phyloP scores from a whole-genome alignment of 2,888 invertebrate species.

The Hyalella azteca region DNA sequence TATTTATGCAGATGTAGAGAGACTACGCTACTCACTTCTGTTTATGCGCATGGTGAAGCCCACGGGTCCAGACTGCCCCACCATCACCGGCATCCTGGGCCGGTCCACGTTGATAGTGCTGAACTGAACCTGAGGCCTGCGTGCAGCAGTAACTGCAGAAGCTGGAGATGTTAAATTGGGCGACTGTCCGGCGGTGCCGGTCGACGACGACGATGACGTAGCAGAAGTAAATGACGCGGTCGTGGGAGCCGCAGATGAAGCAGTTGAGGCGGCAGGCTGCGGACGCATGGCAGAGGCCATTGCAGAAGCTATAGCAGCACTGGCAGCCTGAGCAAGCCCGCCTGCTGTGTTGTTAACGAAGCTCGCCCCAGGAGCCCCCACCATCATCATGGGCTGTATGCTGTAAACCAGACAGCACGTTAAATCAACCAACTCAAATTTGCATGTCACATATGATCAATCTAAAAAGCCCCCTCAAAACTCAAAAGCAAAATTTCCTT shows the following conservation, averaged over 20 bases:
- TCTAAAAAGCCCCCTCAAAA: too few species aligned
- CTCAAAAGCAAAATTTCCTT: too few species aligned
- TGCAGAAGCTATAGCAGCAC: conserved; percentile 63
- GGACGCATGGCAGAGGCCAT: conserved; percentile 58
- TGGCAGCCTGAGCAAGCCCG: conserved; percentile 61
- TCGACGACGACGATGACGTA: conserved; percentile 26
- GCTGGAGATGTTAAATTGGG: conserved; percentile 11
- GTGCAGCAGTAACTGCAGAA: conserved; percentile 29
- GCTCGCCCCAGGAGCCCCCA: conserved; percentile 38
- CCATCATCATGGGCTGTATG: conserved; percentile 52
- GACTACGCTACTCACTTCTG: background rate
- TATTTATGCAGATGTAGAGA: conserved; percentile 32
- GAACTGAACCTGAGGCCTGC: conserved; percentile 25
- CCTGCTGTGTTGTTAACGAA: conserved; percentile 51
- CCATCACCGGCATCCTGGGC: background rate
- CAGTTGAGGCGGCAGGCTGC: background rate
- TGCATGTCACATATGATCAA: too few species aligned
- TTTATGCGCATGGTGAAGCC: background rate
- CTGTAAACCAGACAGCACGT: conserved; percentile 22
- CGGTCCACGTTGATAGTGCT: background rate
- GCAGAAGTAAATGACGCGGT: conserved; percentile 31
- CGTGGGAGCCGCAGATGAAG: conserved; percentile 33
- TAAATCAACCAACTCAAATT: too few species aligned
- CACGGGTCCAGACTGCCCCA: background rate
- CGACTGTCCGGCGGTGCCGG: background rate